Evolutionary conservation across 2,888 invertebrate species (phyloP).

Genomic region (Chrysomela aeneicollis): DNA sequence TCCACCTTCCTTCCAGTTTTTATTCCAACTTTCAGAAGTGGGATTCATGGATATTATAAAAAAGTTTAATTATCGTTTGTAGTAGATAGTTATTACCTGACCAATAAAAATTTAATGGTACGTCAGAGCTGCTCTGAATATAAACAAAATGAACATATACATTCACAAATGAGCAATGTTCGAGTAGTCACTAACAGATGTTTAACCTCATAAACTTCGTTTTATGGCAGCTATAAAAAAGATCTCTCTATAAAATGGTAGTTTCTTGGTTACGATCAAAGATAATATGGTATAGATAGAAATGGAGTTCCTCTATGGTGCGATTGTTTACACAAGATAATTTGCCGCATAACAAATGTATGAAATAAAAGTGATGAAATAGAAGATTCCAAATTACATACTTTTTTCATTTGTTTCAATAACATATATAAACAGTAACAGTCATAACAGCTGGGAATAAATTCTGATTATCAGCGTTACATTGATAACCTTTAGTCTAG

Average conservation of each 20-base stretch:
- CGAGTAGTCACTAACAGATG: slow-evolving; percentile 4
- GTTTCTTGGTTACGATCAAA: not conserved
- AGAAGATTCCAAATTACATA: too few species aligned
- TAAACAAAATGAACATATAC: not conserved
- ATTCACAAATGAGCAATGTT: not conserved
- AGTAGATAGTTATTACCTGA: too few species aligned
- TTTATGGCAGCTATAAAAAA: not conserved
- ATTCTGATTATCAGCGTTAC: not conserved
- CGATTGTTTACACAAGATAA: too few species aligned
- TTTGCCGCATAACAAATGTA: not conserved
- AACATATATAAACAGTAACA: not conserved
- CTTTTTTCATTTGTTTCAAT: not conserved
- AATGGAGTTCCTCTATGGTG: not conserved
- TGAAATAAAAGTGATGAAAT: not conserved
- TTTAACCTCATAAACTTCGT: slow-evolving; percentile 5
- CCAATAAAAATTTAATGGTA: not conserved
- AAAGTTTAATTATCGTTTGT: too few species aligned
- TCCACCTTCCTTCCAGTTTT: too few species aligned
- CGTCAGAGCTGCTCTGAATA: not conserved
- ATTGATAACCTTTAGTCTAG: not conserved
- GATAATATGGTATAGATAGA: not conserved
- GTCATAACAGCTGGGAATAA: not conserved
- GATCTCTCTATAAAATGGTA: not conserved
- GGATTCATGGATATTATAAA: too few species aligned
- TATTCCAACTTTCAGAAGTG: too few species aligned